Percentiles rank a stretch among this genome's conserved stretches.
Evolutionary conservation across 1,140 invertebrate genomes (phyloP).

Genomic region (Archivesica marissinica): DNA sequence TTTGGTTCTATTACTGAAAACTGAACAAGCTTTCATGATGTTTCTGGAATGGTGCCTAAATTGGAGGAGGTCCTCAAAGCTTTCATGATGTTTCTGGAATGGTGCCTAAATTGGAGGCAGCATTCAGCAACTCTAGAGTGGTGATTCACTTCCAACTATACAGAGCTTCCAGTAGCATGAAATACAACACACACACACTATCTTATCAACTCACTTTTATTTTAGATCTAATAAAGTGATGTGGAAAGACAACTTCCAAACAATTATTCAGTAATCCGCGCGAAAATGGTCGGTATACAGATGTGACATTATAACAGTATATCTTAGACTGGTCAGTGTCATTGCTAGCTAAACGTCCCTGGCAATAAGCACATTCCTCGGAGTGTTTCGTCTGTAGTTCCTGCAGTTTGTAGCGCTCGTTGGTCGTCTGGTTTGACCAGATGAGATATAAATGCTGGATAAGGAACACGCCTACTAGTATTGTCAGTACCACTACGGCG

Average conservation of each 20-base stretch:
- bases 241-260: conserved; percentile 73
- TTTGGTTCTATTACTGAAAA: too few relatives aligned
- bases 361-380: background rate
- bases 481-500: conserved; percentile 68
- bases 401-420: conserved; percentile 78
- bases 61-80: too few relatives aligned
- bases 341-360: background rate
- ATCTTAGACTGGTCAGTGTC: background rate
- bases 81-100: too few relatives aligned
- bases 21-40: too few relatives aligned
- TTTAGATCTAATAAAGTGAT: conserved; percentile 60
- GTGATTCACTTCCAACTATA: too few relatives aligned
- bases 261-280: conserved; percentile 74
- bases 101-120: too few relatives aligned
- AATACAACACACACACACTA: too few relatives aligned
- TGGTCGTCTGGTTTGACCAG: conserved; percentile 80
- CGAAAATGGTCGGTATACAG: conserved; percentile 67
- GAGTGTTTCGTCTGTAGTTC: conserved; percentile 24
- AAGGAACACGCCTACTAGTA: conserved; percentile 73
- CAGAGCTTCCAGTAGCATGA: too few relatives aligned
- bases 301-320: background rate
- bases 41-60: too few relatives aligned
- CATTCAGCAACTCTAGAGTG: too few relatives aligned
- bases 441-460: conserved; percentile 78
- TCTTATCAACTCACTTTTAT: conserved; percentile 50